Conservation (phyloP, 2,797 vertebrate genomes). For the Falco novaeseelandiae region DNA sequence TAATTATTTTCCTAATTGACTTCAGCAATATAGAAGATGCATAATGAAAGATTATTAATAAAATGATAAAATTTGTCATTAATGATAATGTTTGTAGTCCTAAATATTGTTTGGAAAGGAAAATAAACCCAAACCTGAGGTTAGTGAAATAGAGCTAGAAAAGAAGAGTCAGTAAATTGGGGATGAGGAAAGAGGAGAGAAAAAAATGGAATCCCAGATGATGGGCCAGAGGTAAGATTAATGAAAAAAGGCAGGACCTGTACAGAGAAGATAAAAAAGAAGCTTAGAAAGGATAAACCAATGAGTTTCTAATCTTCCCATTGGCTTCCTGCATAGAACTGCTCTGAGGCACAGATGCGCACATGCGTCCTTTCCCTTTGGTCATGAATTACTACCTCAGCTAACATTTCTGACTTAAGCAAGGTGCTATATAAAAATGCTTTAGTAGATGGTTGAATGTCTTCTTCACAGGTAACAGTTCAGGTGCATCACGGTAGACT, state of each 20-base stretch:
- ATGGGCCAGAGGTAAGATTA: not conserved
- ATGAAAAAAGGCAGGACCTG: not conserved
- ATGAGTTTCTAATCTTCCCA: not conserved
- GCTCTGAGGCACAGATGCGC: not conserved
- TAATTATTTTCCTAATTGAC: conserved; percentile 26
- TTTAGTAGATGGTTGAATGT: not conserved
- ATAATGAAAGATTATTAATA: not conserved
- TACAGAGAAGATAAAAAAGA: not conserved
- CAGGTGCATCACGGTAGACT: not conserved
- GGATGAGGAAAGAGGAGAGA: not conserved
- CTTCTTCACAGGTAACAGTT: not conserved
- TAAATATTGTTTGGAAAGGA: not conserved
- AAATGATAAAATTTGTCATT: conserved; percentile 1
- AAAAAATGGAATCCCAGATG: not conserved
- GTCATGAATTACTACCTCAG: not conserved
- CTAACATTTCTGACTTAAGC: not conserved
- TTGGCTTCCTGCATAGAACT: not conserved
- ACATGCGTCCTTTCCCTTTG: not conserved
- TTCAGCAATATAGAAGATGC: conserved; percentile 9
- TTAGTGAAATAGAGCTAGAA: not conserved
- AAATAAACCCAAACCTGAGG: not conserved
- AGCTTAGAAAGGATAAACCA: not conserved
- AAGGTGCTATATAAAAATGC: not conserved
- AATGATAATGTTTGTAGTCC: not conserved
- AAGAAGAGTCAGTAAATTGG: not conserved